Percentiles rank a stretch among this genome's conserved stretches.
These are phyloP conservation scores for Asobara japonica DNA, from an alignment of 1,140 invertebrate genomes.

Conservation along the genomic window DNA sequence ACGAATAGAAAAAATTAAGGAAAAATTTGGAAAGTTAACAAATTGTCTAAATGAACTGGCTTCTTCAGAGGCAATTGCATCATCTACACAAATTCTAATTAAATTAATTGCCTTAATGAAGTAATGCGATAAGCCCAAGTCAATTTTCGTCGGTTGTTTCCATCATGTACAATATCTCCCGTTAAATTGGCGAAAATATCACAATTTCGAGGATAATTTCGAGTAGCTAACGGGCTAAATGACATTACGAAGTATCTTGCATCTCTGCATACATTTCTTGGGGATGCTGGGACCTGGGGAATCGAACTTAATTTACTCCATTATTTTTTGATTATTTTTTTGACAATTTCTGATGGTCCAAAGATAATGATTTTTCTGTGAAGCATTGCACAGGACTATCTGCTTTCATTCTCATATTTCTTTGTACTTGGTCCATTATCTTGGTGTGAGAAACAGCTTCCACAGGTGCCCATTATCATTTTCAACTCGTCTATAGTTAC, in stretches of 20 bases:
- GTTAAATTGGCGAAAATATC: not conserved
- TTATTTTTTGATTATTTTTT: too few relatives aligned
- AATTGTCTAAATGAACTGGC: not conserved
- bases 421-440: not conserved
- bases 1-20: too few relatives aligned
- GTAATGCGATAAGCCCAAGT: not conserved
- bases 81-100: not conserved
- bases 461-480: not conserved
- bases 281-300: too few relatives aligned
- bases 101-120: not conserved
- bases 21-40: too few relatives aligned
- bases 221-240: not conserved
- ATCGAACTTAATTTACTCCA: not conserved
- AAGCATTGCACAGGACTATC: not conserved
- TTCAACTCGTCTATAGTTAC: not conserved
- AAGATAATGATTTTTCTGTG: too few relatives aligned
- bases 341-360: too few relatives aligned
- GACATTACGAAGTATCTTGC: not conserved
- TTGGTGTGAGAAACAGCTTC: too few relatives aligned
- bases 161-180: not conserved
- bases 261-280: too few relatives aligned
- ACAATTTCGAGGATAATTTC: not conserved
- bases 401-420: not conserved
- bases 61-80: constrained; percentile 4
- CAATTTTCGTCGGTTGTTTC: not conserved